Conservation (phyloP, 2,888 invertebrate species). For the Catocala nupta region DNA sequence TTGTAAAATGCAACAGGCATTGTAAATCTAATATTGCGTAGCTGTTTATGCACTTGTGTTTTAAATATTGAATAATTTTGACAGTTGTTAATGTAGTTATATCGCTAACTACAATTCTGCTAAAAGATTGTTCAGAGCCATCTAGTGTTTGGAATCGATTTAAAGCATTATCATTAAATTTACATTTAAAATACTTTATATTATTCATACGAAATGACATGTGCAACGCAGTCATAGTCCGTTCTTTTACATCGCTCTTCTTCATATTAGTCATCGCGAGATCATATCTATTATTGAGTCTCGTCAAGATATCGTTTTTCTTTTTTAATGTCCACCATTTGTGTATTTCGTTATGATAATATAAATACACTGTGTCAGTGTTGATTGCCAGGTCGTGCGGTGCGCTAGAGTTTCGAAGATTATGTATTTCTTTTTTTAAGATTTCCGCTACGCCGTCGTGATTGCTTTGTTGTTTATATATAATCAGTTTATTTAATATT, state of each 20-base stretch:
- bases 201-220: slow-evolving; percentile 1
- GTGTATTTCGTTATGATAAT: slow-evolving; percentile 27
- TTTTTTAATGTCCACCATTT: slow-evolving; percentile 36
- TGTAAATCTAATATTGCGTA: slow-evolving; percentile 23
- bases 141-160: not conserved
- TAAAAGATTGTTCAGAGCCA: too few species aligned
- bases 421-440: slow-evolving; percentile 20
- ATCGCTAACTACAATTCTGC: slow-evolving; percentile 15
- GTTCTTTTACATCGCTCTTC: slow-evolving; percentile 4
- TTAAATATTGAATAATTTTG: slow-evolving; percentile 23
- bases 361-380: slow-evolving; percentile 28
- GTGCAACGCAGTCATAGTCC: slow-evolving; percentile 1
- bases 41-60: not conserved
- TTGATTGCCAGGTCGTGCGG: slow-evolving; percentile 11
- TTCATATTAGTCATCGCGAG: not conserved
- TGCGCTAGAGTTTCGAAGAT: not conserved
- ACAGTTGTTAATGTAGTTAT: slow-evolving; percentile 11
- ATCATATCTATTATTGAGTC: slow-evolving; percentile 3
- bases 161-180: not conserved
- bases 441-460: slow-evolving; percentile 13
- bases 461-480: slow-evolving; percentile 25
- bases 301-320: slow-evolving; percentile 11
- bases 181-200: not conserved
- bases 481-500: slow-evolving; percentile 15
- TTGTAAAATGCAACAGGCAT: slow-evolving; percentile 21